These are phyloP conservation scores for Paramisgurnus dabryanus DNA, from an alignment of 2,113 vertebrate genomes.

Conservation along the genomic window DNA sequence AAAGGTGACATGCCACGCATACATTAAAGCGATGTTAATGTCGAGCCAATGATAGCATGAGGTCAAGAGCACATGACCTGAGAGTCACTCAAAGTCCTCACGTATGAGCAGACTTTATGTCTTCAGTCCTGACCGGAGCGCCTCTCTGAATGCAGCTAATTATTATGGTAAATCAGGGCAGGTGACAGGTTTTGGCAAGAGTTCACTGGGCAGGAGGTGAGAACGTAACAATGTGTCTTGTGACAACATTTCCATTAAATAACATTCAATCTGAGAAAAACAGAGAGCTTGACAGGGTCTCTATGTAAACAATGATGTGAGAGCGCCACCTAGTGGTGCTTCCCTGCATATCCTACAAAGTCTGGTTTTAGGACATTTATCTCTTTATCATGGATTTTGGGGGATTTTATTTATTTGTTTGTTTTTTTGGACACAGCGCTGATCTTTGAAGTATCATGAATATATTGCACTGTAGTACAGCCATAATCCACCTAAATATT, in stretches of 20 bases:
- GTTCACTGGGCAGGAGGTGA: slow-evolving; percentile 50
- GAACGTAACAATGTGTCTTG: slow-evolving; percentile 46
- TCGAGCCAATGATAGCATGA: slow-evolving; percentile 51
- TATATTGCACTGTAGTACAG: no score
- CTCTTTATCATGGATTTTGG: no score
- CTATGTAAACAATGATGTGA: slow-evolving; percentile 19
- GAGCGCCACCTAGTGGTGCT: slow-evolving; percentile 45
- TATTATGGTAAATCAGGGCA: slow-evolving; percentile 48
- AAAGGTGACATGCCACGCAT: slow-evolving; percentile 54
- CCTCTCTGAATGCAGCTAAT: slow-evolving; percentile 37
- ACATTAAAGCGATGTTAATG: slow-evolving; percentile 56
- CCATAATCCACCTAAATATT: no score
- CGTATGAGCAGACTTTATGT: slow-evolving; percentile 32
- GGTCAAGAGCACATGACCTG: slow-evolving; percentile 46
- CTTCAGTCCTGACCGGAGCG: slow-evolving; percentile 23
- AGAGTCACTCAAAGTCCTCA: slow-evolving; percentile 46
- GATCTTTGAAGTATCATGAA: no score
- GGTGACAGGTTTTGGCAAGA: slow-evolving; percentile 38
- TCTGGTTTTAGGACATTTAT: no score
- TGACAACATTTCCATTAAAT: slow-evolving; percentile 39
- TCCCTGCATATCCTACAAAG: not conserved
- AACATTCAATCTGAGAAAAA: slow-evolving; percentile 21
- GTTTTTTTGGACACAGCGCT: no score
- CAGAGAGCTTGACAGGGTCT: not conserved
- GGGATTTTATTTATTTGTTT: no score